Percentiles rank a stretch among this genome's conserved stretches.
Conservation (phyloP, 2,797 vertebrate genomes). For the Margarornis squamiger region DNA sequence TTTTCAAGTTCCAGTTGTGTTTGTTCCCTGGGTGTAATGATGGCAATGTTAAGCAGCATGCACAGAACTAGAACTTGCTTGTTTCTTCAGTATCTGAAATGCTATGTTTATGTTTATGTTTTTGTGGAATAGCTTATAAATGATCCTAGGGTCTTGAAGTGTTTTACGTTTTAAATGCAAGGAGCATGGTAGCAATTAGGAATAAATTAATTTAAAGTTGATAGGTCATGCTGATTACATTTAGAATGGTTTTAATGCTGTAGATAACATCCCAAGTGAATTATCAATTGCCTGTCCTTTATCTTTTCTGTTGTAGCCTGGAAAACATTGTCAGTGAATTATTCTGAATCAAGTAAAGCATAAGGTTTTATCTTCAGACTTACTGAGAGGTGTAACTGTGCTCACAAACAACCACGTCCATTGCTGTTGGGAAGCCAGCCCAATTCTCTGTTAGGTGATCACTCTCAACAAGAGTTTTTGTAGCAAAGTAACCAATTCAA, state of each 20-base stretch:
- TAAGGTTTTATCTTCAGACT: background rate
- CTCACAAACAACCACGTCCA: background rate
- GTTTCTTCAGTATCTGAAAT: background rate
- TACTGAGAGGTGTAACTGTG: background rate
- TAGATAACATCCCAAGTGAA: background rate
- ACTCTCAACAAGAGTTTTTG: background rate
- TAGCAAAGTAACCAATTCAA: background rate
- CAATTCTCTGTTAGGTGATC: background rate
- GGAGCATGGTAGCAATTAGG: background rate
- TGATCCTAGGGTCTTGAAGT: background rate
- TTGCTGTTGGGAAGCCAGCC: background rate
- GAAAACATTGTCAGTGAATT: background rate
- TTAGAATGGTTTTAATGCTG: background rate
- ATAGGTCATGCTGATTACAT: background rate
- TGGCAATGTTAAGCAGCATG: background rate
- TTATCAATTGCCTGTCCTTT: background rate
- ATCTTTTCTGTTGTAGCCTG: background rate
- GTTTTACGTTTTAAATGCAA: background rate
- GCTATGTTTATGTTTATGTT: background rate
- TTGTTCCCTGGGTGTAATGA: background rate
- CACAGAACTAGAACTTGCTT: background rate
- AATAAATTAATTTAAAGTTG: background rate
- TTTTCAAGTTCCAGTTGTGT: background rate
- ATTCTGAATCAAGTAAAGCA: background rate
- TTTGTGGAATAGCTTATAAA: background rate